Evolutionary conservation across 2,888 invertebrate species (phyloP).

Genomic region (Rhyacophila evoluta): DNA sequence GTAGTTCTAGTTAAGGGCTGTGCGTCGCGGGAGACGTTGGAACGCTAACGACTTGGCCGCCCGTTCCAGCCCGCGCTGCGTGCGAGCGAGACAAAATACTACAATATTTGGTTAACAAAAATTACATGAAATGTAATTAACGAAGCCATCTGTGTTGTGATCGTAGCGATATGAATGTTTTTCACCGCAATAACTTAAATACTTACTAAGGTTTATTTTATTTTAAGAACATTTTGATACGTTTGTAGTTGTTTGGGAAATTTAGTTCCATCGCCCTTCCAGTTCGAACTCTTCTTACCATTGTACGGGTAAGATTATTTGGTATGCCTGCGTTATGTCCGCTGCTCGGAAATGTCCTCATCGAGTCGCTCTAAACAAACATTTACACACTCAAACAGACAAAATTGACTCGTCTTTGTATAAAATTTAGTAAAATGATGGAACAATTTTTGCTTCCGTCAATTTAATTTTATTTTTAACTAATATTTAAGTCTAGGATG

Average conservation of each 20-base stretch:
- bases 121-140: slow-evolving; percentile 54
- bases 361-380: background rate
- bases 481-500: too few species aligned
- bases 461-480: too few species aligned
- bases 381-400: too few species aligned
- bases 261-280: slow-evolving; percentile 36
- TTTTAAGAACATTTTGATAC: slow-evolving; percentile 49
- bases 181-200: slow-evolving; percentile 39
- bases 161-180: slow-evolving; percentile 53
- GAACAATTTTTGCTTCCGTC: too few species aligned
- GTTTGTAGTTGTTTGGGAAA: slow-evolving; percentile 29
- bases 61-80: background rate
- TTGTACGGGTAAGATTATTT: slow-evolving; percentile 5
- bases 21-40: background rate
- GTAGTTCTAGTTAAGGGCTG: slow-evolving; percentile 26
- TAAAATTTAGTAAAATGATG: too few species aligned
- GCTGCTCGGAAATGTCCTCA: background rate
- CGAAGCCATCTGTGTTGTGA: slow-evolving; percentile 54
- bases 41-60: background rate
- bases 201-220: slow-evolving; percentile 51
- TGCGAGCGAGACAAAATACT: slow-evolving; percentile 29
- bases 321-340: background rate
- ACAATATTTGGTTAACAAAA: slow-evolving; percentile 39
- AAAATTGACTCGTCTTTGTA: too few species aligned
- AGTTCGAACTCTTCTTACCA: slow-evolving; percentile 32